A percentile compares a stretch with the other conserved stretches of the same genome.
phyloP scores from a whole-genome alignment of 2,888 invertebrate species.

The Brassicogethes aeneus region DNA sequence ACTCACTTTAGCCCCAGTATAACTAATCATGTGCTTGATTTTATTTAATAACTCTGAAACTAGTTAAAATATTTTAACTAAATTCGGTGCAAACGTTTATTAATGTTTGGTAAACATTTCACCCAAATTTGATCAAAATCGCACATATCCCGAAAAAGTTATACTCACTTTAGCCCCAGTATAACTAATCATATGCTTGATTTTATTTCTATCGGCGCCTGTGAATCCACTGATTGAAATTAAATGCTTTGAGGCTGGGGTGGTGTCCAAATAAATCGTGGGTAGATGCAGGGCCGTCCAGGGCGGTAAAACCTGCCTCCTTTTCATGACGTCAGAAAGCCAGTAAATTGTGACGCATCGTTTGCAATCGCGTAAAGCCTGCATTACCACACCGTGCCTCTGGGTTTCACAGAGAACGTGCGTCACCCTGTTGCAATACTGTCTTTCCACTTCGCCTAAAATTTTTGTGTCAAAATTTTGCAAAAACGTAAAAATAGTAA shows the following conservation, averaged over 20 bases:
- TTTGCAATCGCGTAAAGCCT: slow-evolving; percentile 61
- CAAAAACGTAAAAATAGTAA: slow-evolving; percentile 6
- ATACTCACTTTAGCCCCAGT: slow-evolving; percentile 81
- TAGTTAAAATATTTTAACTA: no score
- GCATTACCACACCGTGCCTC: slow-evolving; percentile 83
- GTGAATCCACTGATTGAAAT: slow-evolving; percentile 85
- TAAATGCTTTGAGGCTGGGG: slow-evolving; percentile 67
- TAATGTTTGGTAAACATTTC: no score
- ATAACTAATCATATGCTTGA: slow-evolving; percentile 77
- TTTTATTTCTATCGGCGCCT: slow-evolving; percentile 70
- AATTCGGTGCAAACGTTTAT: no score
- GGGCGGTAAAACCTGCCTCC: slow-evolving; percentile 82
- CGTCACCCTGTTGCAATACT: slow-evolving; percentile 79
- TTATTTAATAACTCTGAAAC: no score
- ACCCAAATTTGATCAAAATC: no score
- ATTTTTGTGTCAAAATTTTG: no score
- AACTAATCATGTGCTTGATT: no score
- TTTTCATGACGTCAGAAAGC: slow-evolving; percentile 83
- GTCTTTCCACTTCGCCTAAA: slow-evolving; percentile 72
- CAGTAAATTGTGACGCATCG: slow-evolving; percentile 76
- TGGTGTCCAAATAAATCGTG: slow-evolving; percentile 49
- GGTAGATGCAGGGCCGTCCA: slow-evolving; percentile 93
- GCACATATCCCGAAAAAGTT: no score
- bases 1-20: no score
- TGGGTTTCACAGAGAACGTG: slow-evolving; percentile 90